Evolutionary conservation across 2,888 invertebrate genomes (phyloP).

Genomic region (Caenorhabditis panamensis): DNA sequence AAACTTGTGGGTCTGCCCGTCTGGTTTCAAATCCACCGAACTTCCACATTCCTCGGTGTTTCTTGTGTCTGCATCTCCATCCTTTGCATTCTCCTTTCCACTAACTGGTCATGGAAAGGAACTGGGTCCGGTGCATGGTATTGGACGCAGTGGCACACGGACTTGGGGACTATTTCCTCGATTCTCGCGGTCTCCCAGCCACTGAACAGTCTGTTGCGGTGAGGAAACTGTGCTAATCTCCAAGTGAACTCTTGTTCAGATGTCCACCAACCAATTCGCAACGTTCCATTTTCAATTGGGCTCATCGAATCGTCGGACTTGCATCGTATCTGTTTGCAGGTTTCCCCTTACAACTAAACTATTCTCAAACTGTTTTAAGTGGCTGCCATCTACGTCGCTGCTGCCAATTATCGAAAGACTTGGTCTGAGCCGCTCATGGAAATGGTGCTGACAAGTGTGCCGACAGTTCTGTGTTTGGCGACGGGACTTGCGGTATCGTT

Average conservation of each 20-base stretch:
- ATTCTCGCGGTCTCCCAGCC: conserved; percentile 37
- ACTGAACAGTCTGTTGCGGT: conserved; percentile 57
- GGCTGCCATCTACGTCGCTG: conserved; percentile 59
- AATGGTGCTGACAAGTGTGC: conserved; percentile 43
- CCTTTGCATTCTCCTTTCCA: conserved; percentile 53
- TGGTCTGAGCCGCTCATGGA: conserved; percentile 60
- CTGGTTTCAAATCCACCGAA: conserved; percentile 65
- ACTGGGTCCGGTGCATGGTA: conserved; percentile 45
- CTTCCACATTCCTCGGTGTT: conserved; percentile 56
- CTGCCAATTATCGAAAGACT: conserved; percentile 58
- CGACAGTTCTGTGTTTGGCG: conserved; percentile 25
- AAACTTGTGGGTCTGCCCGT: conserved; percentile 49
- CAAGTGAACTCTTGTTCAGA: conserved; percentile 12
- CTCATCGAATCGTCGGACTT: conserved; percentile 47
- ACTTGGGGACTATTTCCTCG: conserved; percentile 51
- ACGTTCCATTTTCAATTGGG: conserved; percentile 36
- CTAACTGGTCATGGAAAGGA: conserved; percentile 60
- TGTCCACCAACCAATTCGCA: conserved; percentile 28
- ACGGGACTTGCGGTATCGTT: conserved; percentile 1
- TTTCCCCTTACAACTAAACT: not conserved
- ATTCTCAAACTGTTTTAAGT: conserved; percentile 24
- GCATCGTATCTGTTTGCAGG: conserved; percentile 36
- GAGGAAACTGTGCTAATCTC: not conserved
- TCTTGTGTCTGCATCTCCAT: conserved; percentile 56
- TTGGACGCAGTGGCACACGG: conserved; percentile 60